Conservation (phyloP, 2,888 invertebrate genomes). For the Eupithecia pulchellata region DNA sequence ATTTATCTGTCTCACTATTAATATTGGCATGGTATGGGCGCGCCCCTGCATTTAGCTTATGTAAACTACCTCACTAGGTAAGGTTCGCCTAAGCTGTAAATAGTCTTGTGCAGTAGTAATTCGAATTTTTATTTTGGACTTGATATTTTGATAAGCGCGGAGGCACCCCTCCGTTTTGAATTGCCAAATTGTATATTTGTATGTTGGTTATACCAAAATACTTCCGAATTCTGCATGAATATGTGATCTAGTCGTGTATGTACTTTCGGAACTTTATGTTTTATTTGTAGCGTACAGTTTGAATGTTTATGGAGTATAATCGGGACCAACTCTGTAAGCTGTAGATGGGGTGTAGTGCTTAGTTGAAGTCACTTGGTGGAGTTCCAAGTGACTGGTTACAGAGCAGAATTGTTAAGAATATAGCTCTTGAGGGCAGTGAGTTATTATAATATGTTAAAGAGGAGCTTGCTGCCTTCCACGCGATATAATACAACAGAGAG, state of each 20-base stretch:
- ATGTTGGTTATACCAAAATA: slow-evolving; percentile 81
- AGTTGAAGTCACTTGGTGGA: slow-evolving; percentile 55
- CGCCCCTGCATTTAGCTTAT: slow-evolving; percentile 77
- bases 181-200: slow-evolving; percentile 82
- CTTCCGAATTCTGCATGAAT: slow-evolving; percentile 85
- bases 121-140: slow-evolving; percentile 64
- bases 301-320: slow-evolving; percentile 75
- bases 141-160: slow-evolving; percentile 62
- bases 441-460: slow-evolving; percentile 84
- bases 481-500: slow-evolving; percentile 76
- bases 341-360: slow-evolving; percentile 62
- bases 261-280: slow-evolving; percentile 84
- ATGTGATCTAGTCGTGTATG: slow-evolving; percentile 85
- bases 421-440: slow-evolving; percentile 75
- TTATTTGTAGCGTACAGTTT: slow-evolving; percentile 78
- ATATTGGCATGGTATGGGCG: slow-evolving; percentile 37
- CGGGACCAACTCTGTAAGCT: slow-evolving; percentile 83
- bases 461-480: slow-evolving; percentile 76
- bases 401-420: slow-evolving; percentile 62
- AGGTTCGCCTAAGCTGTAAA: slow-evolving; percentile 79
- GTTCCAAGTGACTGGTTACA: slow-evolving; percentile 57
- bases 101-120: slow-evolving; percentile 74
- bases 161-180: slow-evolving; percentile 60
- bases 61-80: slow-evolving; percentile 83
- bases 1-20: slow-evolving; percentile 38